phyloP scores from a whole-genome alignment of 2,888 invertebrate genomes.

The Tetragonisca angustula region DNA sequence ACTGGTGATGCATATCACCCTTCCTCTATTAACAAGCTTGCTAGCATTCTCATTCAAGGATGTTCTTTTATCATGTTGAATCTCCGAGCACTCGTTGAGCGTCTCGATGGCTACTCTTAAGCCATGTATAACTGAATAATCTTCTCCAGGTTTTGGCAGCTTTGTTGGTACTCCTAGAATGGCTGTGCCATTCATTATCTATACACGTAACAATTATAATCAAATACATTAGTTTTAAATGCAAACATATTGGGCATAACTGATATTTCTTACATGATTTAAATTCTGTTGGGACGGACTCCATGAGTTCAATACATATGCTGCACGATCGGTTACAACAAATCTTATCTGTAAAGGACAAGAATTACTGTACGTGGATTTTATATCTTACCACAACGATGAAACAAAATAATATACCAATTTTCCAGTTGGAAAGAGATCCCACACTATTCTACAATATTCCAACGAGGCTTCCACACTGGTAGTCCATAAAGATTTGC shows the following conservation, averaged over 20 bases:
- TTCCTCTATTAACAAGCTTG: slow-evolving; percentile 87
- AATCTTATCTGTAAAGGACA: slow-evolving; percentile 88
- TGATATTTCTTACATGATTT: slow-evolving; percentile 88
- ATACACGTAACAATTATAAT: slow-evolving; percentile 64
- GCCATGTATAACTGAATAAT: slow-evolving; percentile 92
- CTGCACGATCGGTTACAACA: slow-evolving; percentile 94
- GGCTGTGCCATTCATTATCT: slow-evolving; percentile 93
- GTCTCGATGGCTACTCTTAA: slow-evolving; percentile 94
- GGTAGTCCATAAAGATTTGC: slow-evolving; percentile 98
- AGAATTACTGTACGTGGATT: background rate
- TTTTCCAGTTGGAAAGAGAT: slow-evolving; percentile 96
- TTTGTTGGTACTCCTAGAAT: slow-evolving; percentile 92
- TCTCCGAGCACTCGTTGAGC: slow-evolving; percentile 92
- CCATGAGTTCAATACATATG: slow-evolving; percentile 95
- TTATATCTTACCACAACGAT: background rate
- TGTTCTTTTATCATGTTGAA: slow-evolving; percentile 87
- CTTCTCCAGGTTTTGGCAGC: slow-evolving; percentile 86
- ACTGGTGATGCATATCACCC: slow-evolving; percentile 96
- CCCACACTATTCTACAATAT: slow-evolving; percentile 98
- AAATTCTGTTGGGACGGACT: slow-evolving; percentile 92
- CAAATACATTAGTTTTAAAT: background rate
- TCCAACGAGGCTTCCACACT: slow-evolving; percentile 97
- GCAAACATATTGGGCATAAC: background rate
- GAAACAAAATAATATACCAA: slow-evolving; percentile 85
- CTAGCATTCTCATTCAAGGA: slow-evolving; percentile 84